phyloP scores from a whole-genome alignment of 2,888 invertebrate species.

The Muscina levida region DNA sequence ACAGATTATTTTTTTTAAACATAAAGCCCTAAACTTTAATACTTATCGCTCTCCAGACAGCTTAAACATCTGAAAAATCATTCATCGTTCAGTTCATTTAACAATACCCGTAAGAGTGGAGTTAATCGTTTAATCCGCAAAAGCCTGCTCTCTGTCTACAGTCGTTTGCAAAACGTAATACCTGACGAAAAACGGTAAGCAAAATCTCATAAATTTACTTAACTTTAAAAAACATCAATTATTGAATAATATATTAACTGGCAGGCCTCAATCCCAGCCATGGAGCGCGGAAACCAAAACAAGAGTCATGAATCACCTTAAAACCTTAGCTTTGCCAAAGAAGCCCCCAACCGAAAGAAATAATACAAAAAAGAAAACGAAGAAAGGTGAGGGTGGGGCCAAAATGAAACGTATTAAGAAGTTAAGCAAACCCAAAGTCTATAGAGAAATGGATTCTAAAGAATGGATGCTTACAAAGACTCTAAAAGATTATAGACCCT shows the following conservation, averaged over 20 bases:
- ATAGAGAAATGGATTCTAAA: background rate
- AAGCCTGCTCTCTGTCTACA: conserved; percentile 33
- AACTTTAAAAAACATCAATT: too few relatives aligned
- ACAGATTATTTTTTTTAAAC: too few relatives aligned
- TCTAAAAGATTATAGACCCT: conserved; percentile 27
- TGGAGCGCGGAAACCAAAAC: background rate
- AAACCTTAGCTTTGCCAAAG: conserved; percentile 26
- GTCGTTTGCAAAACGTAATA: conserved; percentile 25
- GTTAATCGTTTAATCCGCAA: conserved; percentile 34
- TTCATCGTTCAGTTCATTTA: background rate
- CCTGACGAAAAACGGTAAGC: conserved; percentile 20
- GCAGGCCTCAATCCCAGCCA: background rate
- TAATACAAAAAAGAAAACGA: background rate
- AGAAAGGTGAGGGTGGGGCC: background rate
- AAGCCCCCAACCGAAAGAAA: background rate
- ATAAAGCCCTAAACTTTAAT: too few relatives aligned
- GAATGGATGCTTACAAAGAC: conserved; percentile 29
- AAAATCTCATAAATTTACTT: too few relatives aligned
- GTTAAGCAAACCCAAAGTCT: conserved; percentile 31
- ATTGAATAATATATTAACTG: background rate
- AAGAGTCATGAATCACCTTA: background rate
- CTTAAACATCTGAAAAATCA: conserved; percentile 14
- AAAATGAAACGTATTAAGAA: conserved; percentile 28
- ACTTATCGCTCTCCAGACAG: background rate
- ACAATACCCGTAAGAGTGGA: conserved; percentile 7